Base-by-base conservation (phyloP, 2,888 invertebrate genomes). In the Heteromurus nitidus region DNA sequence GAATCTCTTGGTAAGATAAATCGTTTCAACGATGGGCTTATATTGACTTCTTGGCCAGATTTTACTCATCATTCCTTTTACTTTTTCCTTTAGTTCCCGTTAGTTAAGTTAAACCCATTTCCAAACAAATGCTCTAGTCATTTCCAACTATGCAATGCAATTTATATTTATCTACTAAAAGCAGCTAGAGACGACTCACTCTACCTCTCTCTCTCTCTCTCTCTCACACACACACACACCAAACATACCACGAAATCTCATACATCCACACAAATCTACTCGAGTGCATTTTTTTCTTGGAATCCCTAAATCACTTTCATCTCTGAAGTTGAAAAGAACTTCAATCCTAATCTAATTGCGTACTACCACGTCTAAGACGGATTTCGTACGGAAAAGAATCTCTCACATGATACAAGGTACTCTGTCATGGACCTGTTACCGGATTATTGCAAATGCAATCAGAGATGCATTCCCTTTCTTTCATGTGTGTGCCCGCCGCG, bases 271-370 rank as follows among this genome's bases (percentile, higher is more conserved):
- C 36, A 5, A 5, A 5, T 13, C 36, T 36, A 7, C 7, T 2
- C n/a, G 26, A 55, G 13, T 42, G 64, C 30, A 64, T 36, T 42
- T 58, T n/a, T n/a, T 30, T 53, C 16, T 53, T 55, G 55, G n/a
- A 50, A 44, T 58, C 68, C 26, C 36, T 68, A 58, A 55, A 68
- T 76, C 58, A 65, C 47, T 76, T 76, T 76, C 67, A 67, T 60
- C 44, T 73, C 22, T 3, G 44, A 30, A 53, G 16, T 2, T 1
- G 62, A 53, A 47, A 44, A 55, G 58, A 65, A 75, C 65, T 60
- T 31, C 60, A 60, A 76, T 76, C 68, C 60, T 76, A 76, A 76
- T 76, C 76, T 68, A 76, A 76, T 76, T 76, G 76, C 68, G n/a
- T 44, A 24, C 20, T 64, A 9, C 55, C 11, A 20, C 55, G n/a